Evolutionary conservation across 2,888 invertebrate genomes (phyloP), one percentile per base, ranked within the genome.

Genomic region (Agrotis clavis): DNA sequence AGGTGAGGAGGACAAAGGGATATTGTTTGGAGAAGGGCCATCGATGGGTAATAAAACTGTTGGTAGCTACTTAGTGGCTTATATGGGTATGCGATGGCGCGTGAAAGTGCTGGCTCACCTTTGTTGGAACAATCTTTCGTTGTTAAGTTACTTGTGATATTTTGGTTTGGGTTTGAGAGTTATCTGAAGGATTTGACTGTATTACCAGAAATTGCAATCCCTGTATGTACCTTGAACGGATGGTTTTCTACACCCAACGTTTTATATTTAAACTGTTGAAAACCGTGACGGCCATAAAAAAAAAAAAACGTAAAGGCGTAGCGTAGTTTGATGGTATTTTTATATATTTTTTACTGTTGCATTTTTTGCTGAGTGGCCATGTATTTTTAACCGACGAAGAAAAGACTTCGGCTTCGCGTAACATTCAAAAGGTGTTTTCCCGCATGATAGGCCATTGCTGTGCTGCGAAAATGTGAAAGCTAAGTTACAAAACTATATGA

Each of bases 1-100:
- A 77, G 83, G 85, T 70, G 84, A 83, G 70, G 76, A 70, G 86
- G 87, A 92, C 91, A 92, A 92, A 91, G 88, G 88, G 85, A 86
- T 89, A 90, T 91, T 91, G 89, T 91, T 89, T 86, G 85, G 84
- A 83, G 83, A 81, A 86, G 84, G 84, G 83, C 84, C 80, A 81
- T 71, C 54, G 67, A 45, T 67, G 56, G 51, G 76, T 62, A 67
- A 70, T 82, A 83, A 82, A 84, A 81, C 54, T 47, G 71, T 77
- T 71, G 62, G 82, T 74, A n/a, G n/a, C n/a, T n/a, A 71, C 71
- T 83, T 67, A 73, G 63, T 35, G 72, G 62, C 64, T 71, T 62
- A 25, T 25, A 65, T 51, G 66, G 35, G 25, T 68, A 45, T 54
- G 65, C 30, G 64, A 68, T 71, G 62, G 71, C 16, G 75, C 84